These are phyloP conservation scores for Geotrupes spiniger DNA, from an alignment of 2,888 invertebrate species.

Conservation along the genomic window DNA sequence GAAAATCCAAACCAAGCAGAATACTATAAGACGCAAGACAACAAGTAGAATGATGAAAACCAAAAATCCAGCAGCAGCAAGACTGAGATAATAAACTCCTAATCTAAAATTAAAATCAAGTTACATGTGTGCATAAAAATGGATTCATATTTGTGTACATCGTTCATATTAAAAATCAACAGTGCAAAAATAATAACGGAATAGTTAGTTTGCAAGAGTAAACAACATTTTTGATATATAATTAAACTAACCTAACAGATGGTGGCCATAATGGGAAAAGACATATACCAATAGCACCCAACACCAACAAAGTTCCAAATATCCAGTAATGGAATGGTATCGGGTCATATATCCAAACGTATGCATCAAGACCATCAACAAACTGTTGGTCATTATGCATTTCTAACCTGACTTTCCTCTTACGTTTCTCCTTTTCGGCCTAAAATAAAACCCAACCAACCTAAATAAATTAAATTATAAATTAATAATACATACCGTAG, in stretches of 20 bases:
- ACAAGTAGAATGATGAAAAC: conserved; percentile 90
- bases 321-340: conserved; percentile 93
- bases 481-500: conserved; percentile 31
- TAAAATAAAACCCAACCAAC: conserved; percentile 30
- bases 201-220: too few species aligned
- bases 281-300: conserved; percentile 93
- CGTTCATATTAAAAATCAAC: too few species aligned
- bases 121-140: not conserved
- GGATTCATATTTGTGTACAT: too few species aligned
- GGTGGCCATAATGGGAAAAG: conserved; percentile 99
- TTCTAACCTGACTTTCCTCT: conserved; percentile 91
- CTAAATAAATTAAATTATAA: conserved; percentile 6
- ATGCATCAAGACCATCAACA: conserved; percentile 91
- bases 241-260: conserved; percentile 70
- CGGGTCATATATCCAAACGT: conserved; percentile 98
- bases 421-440: conserved; percentile 65
- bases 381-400: conserved; percentile 96
- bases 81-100: conserved; percentile 95
- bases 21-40: conserved; percentile 84
- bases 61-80: conserved; percentile 92
- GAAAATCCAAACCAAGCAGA: conserved; percentile 84
- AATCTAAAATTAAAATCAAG: conserved; percentile 55
- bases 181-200: too few species aligned
- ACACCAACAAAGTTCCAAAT: conserved; percentile 82
- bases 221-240: too few species aligned